Conservation (phyloP, 2,888 invertebrate species). For the Papilio protenor region DNA sequence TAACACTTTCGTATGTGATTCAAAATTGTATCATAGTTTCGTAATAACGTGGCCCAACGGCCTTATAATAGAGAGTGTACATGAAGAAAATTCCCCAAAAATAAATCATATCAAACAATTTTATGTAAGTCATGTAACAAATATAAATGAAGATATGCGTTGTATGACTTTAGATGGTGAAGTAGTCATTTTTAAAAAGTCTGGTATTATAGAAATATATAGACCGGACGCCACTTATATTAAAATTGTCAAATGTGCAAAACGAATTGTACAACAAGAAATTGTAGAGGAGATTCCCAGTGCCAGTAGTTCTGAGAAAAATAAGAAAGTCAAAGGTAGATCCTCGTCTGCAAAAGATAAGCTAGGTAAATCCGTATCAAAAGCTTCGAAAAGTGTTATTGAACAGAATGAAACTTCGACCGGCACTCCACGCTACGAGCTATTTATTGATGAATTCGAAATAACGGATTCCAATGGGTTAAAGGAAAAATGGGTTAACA, state of each 20-base stretch:
- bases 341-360: constrained; percentile 52
- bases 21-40: constrained; percentile 63
- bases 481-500: constrained; percentile 64
- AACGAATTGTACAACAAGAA: constrained; percentile 52
- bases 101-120: constrained; percentile 76
- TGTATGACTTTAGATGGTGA: constrained; percentile 75
- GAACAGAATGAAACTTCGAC: constrained; percentile 52
- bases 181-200: constrained; percentile 69
- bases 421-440: constrained; percentile 57
- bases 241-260: constrained; percentile 65
- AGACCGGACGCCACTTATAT: constrained; percentile 69
- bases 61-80: constrained; percentile 70
- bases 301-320: constrained; percentile 60
- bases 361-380: constrained; percentile 57
- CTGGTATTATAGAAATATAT: constrained; percentile 66
- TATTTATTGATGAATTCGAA: constrained; percentile 72
- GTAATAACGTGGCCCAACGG: constrained; percentile 78
- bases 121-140: constrained; percentile 51
- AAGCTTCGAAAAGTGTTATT: constrained; percentile 57
- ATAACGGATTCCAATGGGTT: constrained; percentile 66
- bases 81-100: constrained; percentile 62
- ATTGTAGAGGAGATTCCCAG: constrained; percentile 52
- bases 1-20: constrained; percentile 53
- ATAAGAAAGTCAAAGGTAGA: constrained; percentile 63
- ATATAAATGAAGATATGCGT: constrained; percentile 68